Evolutionary conservation across 1,140 invertebrate species (phyloP).

Genomic region (Lerema accius): DNA sequence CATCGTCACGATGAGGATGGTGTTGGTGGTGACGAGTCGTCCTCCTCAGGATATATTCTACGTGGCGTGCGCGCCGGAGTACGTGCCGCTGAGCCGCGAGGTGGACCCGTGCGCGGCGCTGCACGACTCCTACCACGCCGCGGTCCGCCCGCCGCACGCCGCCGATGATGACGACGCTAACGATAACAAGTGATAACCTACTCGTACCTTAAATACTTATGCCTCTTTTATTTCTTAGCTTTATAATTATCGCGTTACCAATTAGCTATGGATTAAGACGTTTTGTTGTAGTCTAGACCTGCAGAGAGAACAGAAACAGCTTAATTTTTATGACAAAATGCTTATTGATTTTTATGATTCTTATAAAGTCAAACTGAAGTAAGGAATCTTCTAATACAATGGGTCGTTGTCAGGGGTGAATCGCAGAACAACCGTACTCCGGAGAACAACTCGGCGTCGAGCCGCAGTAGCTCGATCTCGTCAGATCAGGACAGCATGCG

Average conservation of each 20-base stretch:
- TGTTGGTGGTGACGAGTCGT: too few relatives aligned
- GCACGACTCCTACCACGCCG: conserved; percentile 67
- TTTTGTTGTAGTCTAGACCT: too few relatives aligned
- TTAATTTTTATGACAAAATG: too few relatives aligned
- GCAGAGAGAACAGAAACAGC: too few relatives aligned
- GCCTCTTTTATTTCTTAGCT: too few relatives aligned
- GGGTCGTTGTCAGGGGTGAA: conserved; percentile 45
- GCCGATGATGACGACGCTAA: conserved; percentile 68
- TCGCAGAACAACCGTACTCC: conserved; percentile 52
- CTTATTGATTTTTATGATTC: too few relatives aligned
- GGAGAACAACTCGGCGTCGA: conserved; percentile 66
- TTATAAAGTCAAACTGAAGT: not conserved
- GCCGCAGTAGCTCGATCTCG: conserved; percentile 72
- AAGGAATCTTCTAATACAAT: too few relatives aligned
- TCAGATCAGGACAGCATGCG: conserved; percentile 74
- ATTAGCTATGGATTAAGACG: too few relatives aligned
- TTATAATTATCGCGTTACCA: too few relatives aligned
- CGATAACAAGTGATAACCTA: conserved; percentile 57
- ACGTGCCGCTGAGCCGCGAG: conserved; percentile 70
- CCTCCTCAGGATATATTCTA: conserved; percentile 76
- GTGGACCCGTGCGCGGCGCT: conserved; percentile 61
- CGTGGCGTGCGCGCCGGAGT: conserved; percentile 76
- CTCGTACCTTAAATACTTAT: too few relatives aligned
- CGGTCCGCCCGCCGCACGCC: conserved; percentile 59
- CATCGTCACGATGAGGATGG: too few relatives aligned